A percentile compares a stretch with the other conserved stretches of the same genome.
These are phyloP conservation scores for Bubo bubo DNA, from an alignment of 2,113 vertebrate genomes.

Conservation along the genomic window DNA sequence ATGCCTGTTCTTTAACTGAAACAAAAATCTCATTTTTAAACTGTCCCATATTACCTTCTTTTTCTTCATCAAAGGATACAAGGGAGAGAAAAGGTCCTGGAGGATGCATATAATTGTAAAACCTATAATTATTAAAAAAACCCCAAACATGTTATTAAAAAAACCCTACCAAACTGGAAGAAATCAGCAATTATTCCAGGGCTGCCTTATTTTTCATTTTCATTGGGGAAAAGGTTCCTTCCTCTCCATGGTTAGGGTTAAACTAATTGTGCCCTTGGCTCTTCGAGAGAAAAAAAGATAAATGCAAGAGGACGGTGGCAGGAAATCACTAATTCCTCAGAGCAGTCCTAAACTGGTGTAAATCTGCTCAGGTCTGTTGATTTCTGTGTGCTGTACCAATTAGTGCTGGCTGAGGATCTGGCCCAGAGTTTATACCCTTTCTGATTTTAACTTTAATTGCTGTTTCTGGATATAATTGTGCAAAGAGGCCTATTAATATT, in stretches of 20 bases:
- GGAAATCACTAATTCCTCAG: neutral
- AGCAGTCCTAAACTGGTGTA: neutral
- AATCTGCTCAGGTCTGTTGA: neutral
- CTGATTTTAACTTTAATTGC: constrained; percentile 25
- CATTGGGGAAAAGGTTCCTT: neutral
- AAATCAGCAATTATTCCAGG: neutral
- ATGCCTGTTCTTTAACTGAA: neutral
- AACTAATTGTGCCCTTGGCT: neutral
- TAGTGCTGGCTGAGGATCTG: neutral
- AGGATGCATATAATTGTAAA: neutral
- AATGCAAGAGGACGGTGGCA: neutral
- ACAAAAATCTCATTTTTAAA: neutral
- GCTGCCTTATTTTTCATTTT: neutral
- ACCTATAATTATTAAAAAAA: neutral
- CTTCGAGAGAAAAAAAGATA: neutral
- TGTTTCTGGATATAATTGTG: constrained; percentile 17
- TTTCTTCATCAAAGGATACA: neutral
- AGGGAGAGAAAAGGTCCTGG: neutral
- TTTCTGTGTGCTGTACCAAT: neutral
- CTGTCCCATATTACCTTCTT: neutral
- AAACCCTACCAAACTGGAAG: neutral
- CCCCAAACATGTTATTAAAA: neutral
- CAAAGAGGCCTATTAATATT: constrained; percentile 21
- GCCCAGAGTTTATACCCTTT: neutral
- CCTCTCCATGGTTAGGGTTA: neutral